phyloP scores from a whole-genome alignment of 2,888 invertebrate species.

The Stomorhina lunata region DNA sequence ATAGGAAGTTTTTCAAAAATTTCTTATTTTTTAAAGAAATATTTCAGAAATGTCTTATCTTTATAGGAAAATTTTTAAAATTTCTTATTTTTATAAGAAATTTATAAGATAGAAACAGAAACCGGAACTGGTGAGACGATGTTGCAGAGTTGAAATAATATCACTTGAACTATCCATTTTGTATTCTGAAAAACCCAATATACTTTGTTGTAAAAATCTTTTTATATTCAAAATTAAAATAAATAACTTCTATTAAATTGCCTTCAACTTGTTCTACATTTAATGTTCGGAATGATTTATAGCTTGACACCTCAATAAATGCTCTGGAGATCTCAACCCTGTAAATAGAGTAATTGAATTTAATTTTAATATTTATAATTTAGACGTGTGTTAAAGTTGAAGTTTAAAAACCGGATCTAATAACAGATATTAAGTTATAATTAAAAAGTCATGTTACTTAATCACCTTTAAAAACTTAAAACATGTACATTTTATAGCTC shows the following conservation, averaged over 20 bases:
- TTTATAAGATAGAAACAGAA: too few species aligned
- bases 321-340: neutral
- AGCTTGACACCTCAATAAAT: constrained; percentile 34
- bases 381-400: neutral
- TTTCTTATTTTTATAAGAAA: too few species aligned
- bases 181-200: neutral
- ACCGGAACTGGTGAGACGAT: too few species aligned
- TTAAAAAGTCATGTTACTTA: constrained; percentile 63
- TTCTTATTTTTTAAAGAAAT: too few species aligned
- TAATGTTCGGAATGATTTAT: constrained; percentile 22
- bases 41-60: too few species aligned
- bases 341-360: neutral
- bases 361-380: neutral
- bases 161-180: too few species aligned
- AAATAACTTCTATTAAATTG: neutral
- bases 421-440: constrained; percentile 59
- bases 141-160: too few species aligned
- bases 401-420: constrained; percentile 59
- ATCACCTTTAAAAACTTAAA: constrained; percentile 47
- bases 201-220: neutral
- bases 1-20: too few species aligned
- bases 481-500: neutral
- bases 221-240: neutral
- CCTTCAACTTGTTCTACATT: neutral
- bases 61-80: too few species aligned